Evolutionary conservation across 2,797 vertebrate genomes (phyloP), one percentile per base, ranked within the genome.

Genomic region (Coccyzus lansbergi): DNA sequence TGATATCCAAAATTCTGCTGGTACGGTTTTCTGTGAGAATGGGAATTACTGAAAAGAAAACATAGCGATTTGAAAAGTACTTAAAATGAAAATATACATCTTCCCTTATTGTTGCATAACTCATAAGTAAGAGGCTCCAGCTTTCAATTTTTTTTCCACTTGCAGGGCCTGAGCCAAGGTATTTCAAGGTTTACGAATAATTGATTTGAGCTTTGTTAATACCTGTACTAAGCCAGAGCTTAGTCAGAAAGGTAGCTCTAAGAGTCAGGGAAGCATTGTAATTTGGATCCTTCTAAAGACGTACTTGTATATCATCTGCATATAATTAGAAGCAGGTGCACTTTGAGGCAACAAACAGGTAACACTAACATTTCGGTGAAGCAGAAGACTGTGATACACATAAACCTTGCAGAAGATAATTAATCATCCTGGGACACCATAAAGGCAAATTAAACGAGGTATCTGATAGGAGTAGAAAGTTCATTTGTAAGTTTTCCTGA

Each of bases 311-410:
- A 69, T 94, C 78, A 93, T 95, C 92, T 95, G 83, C 93, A 93
- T 94, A 83, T 68, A 87, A 95, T 95, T 88, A 94, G 58, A 81
- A 92, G 60, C 93, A 96, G 89, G 85, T 92, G 87, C n/a, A 31
- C 10, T 87, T 33, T 62, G 29, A 86, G 26, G 31, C 67, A 95
- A 92, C 72, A 71, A 60, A 93, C 62, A 75, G 28, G n/a, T 70
- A 93, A 51, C 53, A 58, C n/a, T 87, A 64, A 93, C 93, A 65
- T 78, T 18, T 72, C 29, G 65, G 62, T 92, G 59, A 75, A 85
- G 53, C 22, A 83, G 18, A 78, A 90, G 24, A 28, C 34, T 92
- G 86, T 89, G 72, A 13, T 56, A 83, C 29, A 38, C 44, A 56
- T 12, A 86, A 51, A 33, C 53, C 11, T 69, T 89, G 69, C 14